These are phyloP conservation scores for Dinocampus coccinellae DNA, from an alignment of 2,888 invertebrate genomes.

Conservation along the genomic window DNA sequence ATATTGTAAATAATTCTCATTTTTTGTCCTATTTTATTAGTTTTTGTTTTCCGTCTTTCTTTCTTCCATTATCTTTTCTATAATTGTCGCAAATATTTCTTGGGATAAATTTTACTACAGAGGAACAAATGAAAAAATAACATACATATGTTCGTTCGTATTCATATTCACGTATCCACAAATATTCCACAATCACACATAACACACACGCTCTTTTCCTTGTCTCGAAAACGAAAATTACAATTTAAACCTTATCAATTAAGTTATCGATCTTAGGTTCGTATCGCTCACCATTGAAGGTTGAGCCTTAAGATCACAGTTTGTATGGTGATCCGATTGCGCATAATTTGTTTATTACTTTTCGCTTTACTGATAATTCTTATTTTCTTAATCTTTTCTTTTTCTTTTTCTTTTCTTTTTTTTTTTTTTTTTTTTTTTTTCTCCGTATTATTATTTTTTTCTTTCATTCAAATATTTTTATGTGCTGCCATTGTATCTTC, in stretches of 20 bases:
- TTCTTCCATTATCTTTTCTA: background rate
- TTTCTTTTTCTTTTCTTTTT: slow-evolving; percentile 34
- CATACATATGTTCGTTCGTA: slow-evolving; percentile 22
- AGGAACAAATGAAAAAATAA: slow-evolving; percentile 11
- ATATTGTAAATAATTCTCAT: background rate
- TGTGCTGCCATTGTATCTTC: slow-evolving; percentile 58
- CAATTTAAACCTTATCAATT: slow-evolving; percentile 32
- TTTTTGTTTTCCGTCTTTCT: background rate
- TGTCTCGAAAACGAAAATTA: slow-evolving; percentile 46
- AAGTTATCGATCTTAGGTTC: slow-evolving; percentile 66
- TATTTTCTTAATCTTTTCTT: slow-evolving; percentile 27
- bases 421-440: slow-evolving; percentile 47
- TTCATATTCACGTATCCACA: slow-evolving; percentile 1
- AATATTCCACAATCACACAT: background rate
- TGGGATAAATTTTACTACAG: slow-evolving; percentile 1
- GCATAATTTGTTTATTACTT: slow-evolving; percentile 59
- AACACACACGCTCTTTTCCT: slow-evolving; percentile 22
- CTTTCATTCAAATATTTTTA: slow-evolving; percentile 37
- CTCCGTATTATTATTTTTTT: slow-evolving; percentile 48
- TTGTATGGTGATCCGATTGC: slow-evolving; percentile 68
- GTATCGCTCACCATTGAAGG: slow-evolving; percentile 62
- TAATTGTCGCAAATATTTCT: slow-evolving; percentile 16
- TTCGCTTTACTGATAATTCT: slow-evolving; percentile 32
- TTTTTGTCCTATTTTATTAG: too few species aligned
- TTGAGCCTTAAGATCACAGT: slow-evolving; percentile 67